These are phyloP conservation scores for Hypanus sabinus DNA, from an alignment of 2,113 vertebrate species.

Conservation along the genomic window DNA sequence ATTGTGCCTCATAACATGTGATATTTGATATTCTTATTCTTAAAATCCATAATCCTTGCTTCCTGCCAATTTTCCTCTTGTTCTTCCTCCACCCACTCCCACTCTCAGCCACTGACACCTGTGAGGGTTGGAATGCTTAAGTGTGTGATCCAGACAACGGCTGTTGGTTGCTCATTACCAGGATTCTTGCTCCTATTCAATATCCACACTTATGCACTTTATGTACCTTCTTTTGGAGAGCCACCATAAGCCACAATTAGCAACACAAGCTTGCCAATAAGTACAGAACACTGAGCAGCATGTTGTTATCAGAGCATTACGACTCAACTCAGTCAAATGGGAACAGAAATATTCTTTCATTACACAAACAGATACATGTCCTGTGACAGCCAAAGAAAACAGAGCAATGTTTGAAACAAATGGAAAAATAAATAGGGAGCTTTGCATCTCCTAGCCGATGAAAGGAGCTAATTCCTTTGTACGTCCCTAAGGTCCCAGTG, in stretches of 20 bases:
- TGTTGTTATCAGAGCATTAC: background rate
- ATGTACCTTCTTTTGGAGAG: slow-evolving; percentile 7
- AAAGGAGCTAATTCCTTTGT: slow-evolving; percentile 28
- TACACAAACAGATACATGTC: slow-evolving; percentile 28
- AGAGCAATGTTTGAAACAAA: slow-evolving; percentile 21
- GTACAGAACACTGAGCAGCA: background rate
- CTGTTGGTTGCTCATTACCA: background rate
- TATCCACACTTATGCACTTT: background rate
- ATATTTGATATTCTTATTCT: background rate
- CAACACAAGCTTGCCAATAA: background rate
- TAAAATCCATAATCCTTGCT: background rate
- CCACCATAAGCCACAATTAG: background rate
- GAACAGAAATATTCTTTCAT: slow-evolving; percentile 35
- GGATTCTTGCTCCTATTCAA: background rate
- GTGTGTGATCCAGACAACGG: background rate
- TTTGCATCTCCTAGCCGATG: slow-evolving; percentile 14
- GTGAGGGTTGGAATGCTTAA: background rate
- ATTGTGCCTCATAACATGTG: background rate
- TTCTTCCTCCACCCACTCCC: background rate
- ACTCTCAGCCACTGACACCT: background rate
- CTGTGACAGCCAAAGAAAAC: slow-evolving; percentile 27
- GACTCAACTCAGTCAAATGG: background rate
- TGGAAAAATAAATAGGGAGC: slow-evolving; percentile 26
- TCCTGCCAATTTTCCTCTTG: background rate
- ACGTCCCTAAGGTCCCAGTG: background rate